Evolutionary conservation across 2,797 vertebrate species (phyloP).

Genomic region (Meriones psammophilus): DNA sequence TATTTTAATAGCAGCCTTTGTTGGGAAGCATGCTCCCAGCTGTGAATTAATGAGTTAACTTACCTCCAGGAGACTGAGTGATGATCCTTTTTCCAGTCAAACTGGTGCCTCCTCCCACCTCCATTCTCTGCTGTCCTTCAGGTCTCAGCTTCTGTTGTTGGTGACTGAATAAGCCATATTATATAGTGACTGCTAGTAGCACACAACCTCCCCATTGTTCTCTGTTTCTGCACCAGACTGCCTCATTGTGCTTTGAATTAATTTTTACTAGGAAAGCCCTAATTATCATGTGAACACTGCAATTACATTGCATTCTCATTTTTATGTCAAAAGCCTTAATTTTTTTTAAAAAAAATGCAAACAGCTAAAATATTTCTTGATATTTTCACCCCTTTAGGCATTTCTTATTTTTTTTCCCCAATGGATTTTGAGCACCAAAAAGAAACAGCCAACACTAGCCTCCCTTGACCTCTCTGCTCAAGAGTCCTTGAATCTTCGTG

Average conservation of each 20-base stretch:
- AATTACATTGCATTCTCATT: background rate
- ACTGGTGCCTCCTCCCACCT: background rate
- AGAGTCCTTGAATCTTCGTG: background rate
- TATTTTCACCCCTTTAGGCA: background rate
- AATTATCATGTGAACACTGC: constrained; percentile 46
- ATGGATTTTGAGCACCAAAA: background rate
- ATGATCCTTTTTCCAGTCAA: background rate
- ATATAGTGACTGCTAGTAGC: background rate
- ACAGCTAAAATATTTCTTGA: constrained; percentile 11
- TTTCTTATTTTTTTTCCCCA: constrained; percentile 17
- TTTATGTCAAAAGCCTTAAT: constrained; percentile 39
- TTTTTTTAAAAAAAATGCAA: constrained; percentile 45
- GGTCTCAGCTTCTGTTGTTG: background rate
- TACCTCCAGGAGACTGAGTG: background rate
- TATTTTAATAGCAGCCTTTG: background rate
- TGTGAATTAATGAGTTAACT: constrained; percentile 44
- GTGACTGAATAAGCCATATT: background rate
- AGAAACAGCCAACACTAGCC: no score
- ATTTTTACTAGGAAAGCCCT: constrained; percentile 53
- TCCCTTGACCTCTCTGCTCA: background rate
- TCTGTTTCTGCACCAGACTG: background rate
- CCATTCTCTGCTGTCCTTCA: background rate
- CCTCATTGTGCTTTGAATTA: constrained; percentile 7
- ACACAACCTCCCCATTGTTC: background rate
- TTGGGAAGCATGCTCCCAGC: constrained; percentile 38